phyloP scores from a whole-genome alignment of 2,113 vertebrate species.

The Gobiocypris rarus region DNA sequence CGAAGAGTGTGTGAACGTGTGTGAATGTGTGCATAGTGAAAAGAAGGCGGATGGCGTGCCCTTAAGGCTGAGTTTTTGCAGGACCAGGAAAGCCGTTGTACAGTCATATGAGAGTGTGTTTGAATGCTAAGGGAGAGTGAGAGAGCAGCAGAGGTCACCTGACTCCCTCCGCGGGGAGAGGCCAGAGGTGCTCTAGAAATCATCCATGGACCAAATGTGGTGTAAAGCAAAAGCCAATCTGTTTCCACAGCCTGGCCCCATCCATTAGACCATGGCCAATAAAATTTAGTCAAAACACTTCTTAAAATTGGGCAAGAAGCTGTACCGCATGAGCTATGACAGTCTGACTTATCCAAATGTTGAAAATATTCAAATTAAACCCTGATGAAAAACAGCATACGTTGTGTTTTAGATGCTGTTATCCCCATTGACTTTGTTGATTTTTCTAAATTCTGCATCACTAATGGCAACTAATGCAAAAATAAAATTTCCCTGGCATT shows the following conservation, averaged over 20 bases:
- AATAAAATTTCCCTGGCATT: background rate
- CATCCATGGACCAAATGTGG: constrained; percentile 77
- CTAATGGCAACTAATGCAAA: background rate
- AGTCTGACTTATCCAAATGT: constrained; percentile 75
- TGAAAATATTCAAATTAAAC: constrained; percentile 52
- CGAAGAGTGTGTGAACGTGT: constrained; percentile 62
- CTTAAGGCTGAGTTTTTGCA: constrained; percentile 87
- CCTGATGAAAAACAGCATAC: background rate
- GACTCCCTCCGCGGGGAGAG: constrained; percentile 75
- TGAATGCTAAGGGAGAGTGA: constrained; percentile 74
- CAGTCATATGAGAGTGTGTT: constrained; percentile 72
- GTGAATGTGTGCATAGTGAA: constrained; percentile 73
- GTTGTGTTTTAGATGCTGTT: background rate
- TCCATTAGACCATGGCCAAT: constrained; percentile 81
- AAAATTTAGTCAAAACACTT: constrained; percentile 86
- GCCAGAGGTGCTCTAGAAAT: constrained; percentile 79
- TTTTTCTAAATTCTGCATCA: too few relatives aligned
- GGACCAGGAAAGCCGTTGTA: constrained; percentile 81
- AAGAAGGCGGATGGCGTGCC: constrained; percentile 83
- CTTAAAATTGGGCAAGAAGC: constrained; percentile 82
- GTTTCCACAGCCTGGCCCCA: constrained; percentile 78
- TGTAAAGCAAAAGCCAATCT: constrained; percentile 71
- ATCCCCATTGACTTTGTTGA: background rate
- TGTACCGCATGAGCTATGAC: constrained; percentile 77
- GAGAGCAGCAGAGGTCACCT: constrained; percentile 89